These are phyloP conservation scores for Arge pagana DNA, from an alignment of 2,888 invertebrate species.

Conservation along the genomic window DNA sequence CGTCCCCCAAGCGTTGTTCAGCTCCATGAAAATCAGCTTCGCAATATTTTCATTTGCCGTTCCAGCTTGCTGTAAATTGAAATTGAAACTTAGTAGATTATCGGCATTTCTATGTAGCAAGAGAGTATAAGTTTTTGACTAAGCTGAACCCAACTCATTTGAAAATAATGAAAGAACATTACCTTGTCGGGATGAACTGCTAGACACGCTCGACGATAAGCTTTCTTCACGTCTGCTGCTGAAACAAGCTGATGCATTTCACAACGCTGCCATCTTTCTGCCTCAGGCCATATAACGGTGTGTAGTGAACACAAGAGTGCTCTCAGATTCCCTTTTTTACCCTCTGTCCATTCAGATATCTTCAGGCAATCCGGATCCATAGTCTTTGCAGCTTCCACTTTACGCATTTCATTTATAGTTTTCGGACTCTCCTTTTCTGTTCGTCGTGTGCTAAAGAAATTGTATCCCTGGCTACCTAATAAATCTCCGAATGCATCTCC, in stretches of 20 bases:
- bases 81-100: constrained; percentile 21
- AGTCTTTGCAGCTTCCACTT: constrained; percentile 80
- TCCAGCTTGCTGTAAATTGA: constrained; percentile 79
- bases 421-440: constrained; percentile 76
- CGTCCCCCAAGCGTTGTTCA: constrained; percentile 98
- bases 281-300: constrained; percentile 85
- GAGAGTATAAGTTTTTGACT: too few species aligned
- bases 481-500: constrained; percentile 88
- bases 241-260: constrained; percentile 95
- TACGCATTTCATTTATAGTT: constrained; percentile 92
- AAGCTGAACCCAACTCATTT: background rate
- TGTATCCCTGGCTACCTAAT: constrained; percentile 87
- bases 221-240: constrained; percentile 92
- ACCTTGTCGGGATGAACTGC: constrained; percentile 99
- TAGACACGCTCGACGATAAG: constrained; percentile 92
- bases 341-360: constrained; percentile 84
- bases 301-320: constrained; percentile 94
- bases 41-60: constrained; percentile 92
- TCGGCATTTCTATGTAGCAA: constrained; percentile 11
- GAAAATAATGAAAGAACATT: constrained; percentile 30
- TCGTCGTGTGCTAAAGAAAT: constrained; percentile 65
- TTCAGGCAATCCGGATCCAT: constrained; percentile 92
- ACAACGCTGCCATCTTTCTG: constrained; percentile 88
- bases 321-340: constrained; percentile 95
- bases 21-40: constrained; percentile 96